Base-by-base conservation (phyloP, 2,113 vertebrate genomes). In the Elachura formosa region DNA sequence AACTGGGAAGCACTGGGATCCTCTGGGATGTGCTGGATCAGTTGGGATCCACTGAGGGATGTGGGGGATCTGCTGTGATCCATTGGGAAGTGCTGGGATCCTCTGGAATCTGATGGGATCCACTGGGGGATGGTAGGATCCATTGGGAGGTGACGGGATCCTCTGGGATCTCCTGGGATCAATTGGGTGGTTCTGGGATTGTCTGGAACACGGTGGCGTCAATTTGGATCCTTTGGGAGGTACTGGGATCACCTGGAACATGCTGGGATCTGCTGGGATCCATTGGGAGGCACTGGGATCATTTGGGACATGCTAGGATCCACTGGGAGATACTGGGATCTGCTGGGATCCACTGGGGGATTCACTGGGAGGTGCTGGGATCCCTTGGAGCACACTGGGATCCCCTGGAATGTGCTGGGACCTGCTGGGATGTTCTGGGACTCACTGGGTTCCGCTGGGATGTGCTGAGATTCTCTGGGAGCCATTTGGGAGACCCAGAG, bases 301-400 rank as follows among this genome's bases (percentile, higher is more conserved):
- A n/a, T n/a, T n/a, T n/a, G n/a, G n/a, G 43, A 45, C 2, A 8
- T 11, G 0, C 12, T 25, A 22, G 33, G 33, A 15, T 9, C 24
- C 9, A 11, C 19, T 15, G 19, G 5, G 18, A 2, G 14, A 12
- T 19, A 9, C 25, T 14, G 43, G 33, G 40, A 8, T 7, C 11
- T 2, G 46, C 28, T 64, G 62, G 16, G 11, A 38, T 1, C 59
- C 11, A 9, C 12, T 13, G 5, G 16, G 34, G 16, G n/a, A n/a
- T n/a, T n/a, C n/a, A 41, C 41, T 41, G 41, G 48, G 14, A 14
- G 8, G 3, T 28, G 0, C 17, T 23, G 23, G 18, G 10, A 34
- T 5, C n/a, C 3, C 0, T 34, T 69, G 45, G 18, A 18, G 11
- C 0, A 5, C 2, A 38, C 33, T 48, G 45, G 17, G 9, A 34